These are phyloP conservation scores for Loripinus fragilis DNA, from an alignment of 2,888 invertebrate genomes.

Conservation along the genomic window DNA sequence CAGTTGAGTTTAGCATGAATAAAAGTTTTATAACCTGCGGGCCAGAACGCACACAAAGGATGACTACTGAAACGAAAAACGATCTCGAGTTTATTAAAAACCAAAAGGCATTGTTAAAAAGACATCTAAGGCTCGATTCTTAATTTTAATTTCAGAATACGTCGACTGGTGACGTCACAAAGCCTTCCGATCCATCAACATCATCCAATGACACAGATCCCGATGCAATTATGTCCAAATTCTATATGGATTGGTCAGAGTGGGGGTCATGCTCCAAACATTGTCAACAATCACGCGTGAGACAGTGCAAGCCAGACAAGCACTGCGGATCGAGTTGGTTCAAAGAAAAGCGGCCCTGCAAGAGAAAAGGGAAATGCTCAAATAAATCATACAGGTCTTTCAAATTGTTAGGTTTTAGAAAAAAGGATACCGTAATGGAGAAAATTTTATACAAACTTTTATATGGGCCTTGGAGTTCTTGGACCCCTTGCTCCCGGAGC, in stretches of 20 bases:
- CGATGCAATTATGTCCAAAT: slow-evolving; percentile 62
- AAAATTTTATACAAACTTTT: slow-evolving; percentile 79
- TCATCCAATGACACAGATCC: not conserved
- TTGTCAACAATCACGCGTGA: slow-evolving; percentile 80
- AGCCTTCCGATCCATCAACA: not conserved
- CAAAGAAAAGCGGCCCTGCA: slow-evolving; percentile 79
- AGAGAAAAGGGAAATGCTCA: slow-evolving; percentile 60
- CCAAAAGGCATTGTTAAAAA: too few species aligned
- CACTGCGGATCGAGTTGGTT: slow-evolving; percentile 77
- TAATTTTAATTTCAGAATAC: not conserved
- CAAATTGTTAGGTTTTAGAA: slow-evolving; percentile 66
- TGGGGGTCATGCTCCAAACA: slow-evolving; percentile 78
- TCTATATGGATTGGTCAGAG: slow-evolving; percentile 78
- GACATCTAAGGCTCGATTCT: too few species aligned
- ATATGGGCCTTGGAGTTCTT: slow-evolving; percentile 89
- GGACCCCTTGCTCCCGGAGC: slow-evolving; percentile 91
- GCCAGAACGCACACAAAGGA: too few species aligned
- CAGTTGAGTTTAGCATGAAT: too few species aligned
- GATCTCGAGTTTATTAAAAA: too few species aligned
- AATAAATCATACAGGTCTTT: slow-evolving; percentile 63
- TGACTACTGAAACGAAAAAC: too few species aligned
- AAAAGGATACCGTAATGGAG: slow-evolving; percentile 70
- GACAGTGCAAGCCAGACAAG: slow-evolving; percentile 70
- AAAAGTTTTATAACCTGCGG: too few species aligned
- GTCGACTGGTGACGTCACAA: slow-evolving; percentile 10